These are phyloP conservation scores for Urocyon cinereoargenteus DNA, from an alignment of 2,797 vertebrate genomes.

Conservation along the genomic window DNA sequence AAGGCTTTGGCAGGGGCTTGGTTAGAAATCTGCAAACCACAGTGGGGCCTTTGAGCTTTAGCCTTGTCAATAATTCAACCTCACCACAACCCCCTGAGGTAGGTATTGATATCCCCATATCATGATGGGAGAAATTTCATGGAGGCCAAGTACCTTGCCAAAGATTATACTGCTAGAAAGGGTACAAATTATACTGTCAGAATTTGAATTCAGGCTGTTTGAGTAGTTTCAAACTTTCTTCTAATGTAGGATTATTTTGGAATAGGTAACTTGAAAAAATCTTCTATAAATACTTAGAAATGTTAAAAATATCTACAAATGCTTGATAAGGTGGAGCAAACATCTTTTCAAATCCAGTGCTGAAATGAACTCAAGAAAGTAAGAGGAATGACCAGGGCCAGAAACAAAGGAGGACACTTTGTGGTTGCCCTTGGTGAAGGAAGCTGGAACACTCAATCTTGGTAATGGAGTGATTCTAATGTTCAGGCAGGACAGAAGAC, in stretches of 20 bases:
- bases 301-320: slow-evolving; percentile 24
- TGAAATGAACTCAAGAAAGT: neutral
- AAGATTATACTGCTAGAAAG: slow-evolving; percentile 14
- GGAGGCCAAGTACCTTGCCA: neutral
- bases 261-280: slow-evolving; percentile 46
- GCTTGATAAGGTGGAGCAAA: neutral
- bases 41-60: neutral
- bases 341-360: slow-evolving; percentile 32
- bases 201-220: slow-evolving; percentile 5
- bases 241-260: slow-evolving; percentile 42
- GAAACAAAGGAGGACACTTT: neutral
- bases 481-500: neutral
- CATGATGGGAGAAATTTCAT: neutral
- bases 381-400: neutral
- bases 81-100: neutral
- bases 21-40: neutral
- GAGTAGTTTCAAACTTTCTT: slow-evolving; percentile 34
- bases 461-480: neutral
- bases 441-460: neutral
- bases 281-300: slow-evolving; percentile 11
- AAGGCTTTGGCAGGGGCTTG: neutral
- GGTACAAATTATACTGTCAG: neutral
- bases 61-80: neutral
- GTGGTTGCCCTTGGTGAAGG: neutral
- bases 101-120: neutral